A percentile compares a stretch with the other conserved stretches of the same genome.
phyloP scores from a whole-genome alignment of 2,797 vertebrate genomes.

The Xenops minutus region DNA sequence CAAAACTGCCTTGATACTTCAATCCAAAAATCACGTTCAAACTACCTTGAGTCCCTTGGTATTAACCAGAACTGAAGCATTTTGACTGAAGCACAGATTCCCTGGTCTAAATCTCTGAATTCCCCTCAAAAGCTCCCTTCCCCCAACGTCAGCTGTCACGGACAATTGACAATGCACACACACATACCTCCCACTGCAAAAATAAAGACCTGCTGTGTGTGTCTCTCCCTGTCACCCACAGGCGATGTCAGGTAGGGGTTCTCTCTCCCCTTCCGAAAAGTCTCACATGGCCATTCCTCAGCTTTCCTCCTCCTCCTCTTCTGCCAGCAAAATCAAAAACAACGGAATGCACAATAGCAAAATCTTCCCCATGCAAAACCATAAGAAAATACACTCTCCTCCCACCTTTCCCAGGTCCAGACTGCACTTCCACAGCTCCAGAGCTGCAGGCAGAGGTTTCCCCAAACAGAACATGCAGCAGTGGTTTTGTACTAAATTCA shows the following conservation, averaged over 20 bases:
- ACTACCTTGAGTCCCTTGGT: not conserved
- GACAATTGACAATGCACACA: slow-evolving; percentile 27
- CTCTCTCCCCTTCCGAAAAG: not conserved
- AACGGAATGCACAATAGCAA: not conserved
- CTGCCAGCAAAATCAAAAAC: not conserved
- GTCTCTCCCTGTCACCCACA: not conserved
- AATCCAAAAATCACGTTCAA: slow-evolving; percentile 38
- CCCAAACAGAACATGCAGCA: not conserved
- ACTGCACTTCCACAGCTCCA: not conserved
- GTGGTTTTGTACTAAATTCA: not conserved
- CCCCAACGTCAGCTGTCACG: not conserved
- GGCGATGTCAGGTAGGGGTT: not conserved
- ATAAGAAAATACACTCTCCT: not conserved
- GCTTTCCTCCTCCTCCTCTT: not conserved
- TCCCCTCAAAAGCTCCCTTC: slow-evolving; percentile 15
- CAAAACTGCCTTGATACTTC: not conserved
- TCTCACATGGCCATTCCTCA: not conserved
- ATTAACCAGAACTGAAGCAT: slow-evolving; percentile 32
- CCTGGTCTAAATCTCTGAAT: slow-evolving; percentile 34
- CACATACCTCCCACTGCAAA: not conserved
- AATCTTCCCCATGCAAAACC: not conserved
- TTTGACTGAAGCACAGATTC: slow-evolving; percentile 38
- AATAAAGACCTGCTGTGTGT: not conserved
- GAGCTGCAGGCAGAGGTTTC: not conserved
- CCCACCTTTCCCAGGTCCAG: not conserved